Evolutionary conservation across 2,888 invertebrate species (phyloP).

Genomic region (Hydrotaea diabolus): DNA sequence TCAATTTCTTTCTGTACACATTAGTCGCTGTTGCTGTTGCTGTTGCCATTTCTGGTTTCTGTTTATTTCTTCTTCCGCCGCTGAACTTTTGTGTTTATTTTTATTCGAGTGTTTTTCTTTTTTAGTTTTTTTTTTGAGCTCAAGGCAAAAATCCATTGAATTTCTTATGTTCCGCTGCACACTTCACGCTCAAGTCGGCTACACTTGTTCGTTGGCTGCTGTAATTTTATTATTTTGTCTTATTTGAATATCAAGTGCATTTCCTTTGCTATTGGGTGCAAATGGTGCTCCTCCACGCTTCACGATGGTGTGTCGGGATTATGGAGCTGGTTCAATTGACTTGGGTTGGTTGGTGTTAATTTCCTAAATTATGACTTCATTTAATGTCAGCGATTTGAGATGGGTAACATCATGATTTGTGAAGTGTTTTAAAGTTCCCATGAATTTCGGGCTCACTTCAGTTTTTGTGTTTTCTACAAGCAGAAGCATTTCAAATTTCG

Average conservation of each 20-base stretch:
- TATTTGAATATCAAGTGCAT: slow-evolving; percentile 39
- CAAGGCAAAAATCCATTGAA: background rate
- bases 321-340: slow-evolving; percentile 8
- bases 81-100: slow-evolving; percentile 8
- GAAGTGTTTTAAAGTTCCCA: background rate
- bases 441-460: too few species aligned
- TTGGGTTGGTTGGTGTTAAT: slow-evolving; percentile 21
- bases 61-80: background rate
- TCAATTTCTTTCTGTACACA: background rate
- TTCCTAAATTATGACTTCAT: slow-evolving; percentile 25
- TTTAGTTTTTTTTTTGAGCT: background rate
- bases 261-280: slow-evolving; percentile 62
- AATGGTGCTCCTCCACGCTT: slow-evolving; percentile 15
- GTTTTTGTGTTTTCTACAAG: background rate
- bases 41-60: too few species aligned
- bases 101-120: background rate
- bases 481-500: background rate
- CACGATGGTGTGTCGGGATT: background rate
- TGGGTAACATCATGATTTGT: background rate
- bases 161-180: background rate
- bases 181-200: background rate
- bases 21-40: background rate
- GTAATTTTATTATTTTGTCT: slow-evolving; percentile 20
- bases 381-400: background rate
- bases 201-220: background rate